These are phyloP conservation scores for Diachrysia chrysitis DNA, from an alignment of 2,888 invertebrate genomes.

Conservation along the genomic window DNA sequence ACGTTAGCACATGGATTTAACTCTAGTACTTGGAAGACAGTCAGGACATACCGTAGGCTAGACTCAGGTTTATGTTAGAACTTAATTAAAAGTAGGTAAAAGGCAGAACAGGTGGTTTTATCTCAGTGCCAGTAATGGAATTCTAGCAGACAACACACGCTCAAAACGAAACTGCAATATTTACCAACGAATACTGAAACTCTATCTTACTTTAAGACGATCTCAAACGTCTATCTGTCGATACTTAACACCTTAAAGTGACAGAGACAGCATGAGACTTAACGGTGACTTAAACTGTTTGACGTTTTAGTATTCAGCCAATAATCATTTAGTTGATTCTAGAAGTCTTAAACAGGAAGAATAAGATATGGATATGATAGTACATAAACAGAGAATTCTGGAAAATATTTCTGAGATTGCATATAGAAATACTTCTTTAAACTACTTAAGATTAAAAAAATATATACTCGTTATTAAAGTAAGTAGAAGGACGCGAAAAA, in stretches of 20 bases:
- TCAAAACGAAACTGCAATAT: neutral
- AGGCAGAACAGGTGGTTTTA: neutral
- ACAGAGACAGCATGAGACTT: too few species aligned
- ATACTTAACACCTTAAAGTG: too few species aligned
- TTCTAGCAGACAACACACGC: neutral
- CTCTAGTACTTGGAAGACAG: conserved; percentile 60
- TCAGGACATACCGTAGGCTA: conserved; percentile 24
- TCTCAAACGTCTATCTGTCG: too few species aligned
- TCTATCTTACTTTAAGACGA: too few species aligned
- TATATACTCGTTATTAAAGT: neutral
- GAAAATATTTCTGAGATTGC: neutral
- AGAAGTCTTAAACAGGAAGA: neutral
- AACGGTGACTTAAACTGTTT: too few species aligned
- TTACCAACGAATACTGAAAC: too few species aligned
- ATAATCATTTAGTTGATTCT: neutral
- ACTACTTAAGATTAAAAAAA: neutral
- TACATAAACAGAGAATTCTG: too few species aligned
- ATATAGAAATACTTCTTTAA: neutral
- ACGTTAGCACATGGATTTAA: conserved; percentile 63
- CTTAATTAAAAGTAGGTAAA: neutral
- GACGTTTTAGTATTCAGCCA: too few species aligned
- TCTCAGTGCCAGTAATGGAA: neutral
- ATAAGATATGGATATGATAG: neutral
- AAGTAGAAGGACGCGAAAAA: neutral
- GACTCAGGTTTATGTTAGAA: neutral